Percentiles rank a stretch among this genome's conserved stretches.
Conservation (phyloP, 2,888 invertebrate genomes). For the Dicycla oo region DNA sequence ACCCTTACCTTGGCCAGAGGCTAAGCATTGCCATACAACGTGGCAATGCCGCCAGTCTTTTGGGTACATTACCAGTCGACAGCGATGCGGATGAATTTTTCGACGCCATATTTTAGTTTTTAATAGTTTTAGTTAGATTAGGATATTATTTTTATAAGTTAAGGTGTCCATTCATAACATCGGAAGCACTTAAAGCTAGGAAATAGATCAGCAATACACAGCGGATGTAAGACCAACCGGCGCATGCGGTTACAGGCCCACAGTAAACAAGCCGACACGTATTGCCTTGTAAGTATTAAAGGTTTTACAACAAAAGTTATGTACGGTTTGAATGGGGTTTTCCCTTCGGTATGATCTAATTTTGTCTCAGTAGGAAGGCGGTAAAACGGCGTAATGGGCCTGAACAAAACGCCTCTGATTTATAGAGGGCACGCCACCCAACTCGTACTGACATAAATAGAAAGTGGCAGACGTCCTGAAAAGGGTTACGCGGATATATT, state of each 20-base stretch:
- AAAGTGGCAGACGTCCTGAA: slow-evolving; percentile 84
- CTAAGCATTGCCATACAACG: too few species aligned
- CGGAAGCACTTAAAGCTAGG: slow-evolving; percentile 60
- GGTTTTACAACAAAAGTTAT: slow-evolving; percentile 85
- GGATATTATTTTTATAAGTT: too few species aligned
- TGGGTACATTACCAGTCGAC: too few species aligned
- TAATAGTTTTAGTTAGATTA: too few species aligned
- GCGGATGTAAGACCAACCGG: slow-evolving; percentile 65
- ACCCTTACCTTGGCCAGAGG: too few species aligned
- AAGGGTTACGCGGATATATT: slow-evolving; percentile 82
- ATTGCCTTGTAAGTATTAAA: slow-evolving; percentile 80
- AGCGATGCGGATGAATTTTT: too few species aligned
- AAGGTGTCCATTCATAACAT: slow-evolving; percentile 52
- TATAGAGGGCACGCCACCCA: slow-evolving; percentile 83
- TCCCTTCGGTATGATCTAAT: slow-evolving; percentile 87
- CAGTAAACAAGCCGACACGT: slow-evolving; percentile 73
- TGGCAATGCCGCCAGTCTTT: too few species aligned
- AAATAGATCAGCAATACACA: slow-evolving; percentile 58
- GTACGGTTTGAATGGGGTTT: slow-evolving; percentile 79
- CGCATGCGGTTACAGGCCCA: slow-evolving; percentile 64
- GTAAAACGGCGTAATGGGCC: slow-evolving; percentile 87
- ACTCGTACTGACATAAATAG: slow-evolving; percentile 84
- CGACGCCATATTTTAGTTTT: too few species aligned
- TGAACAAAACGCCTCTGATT: slow-evolving; percentile 87
- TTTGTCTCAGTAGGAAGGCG: slow-evolving; percentile 87